These are phyloP conservation scores for Eubucco bourcierii DNA, from an alignment of 2,113 vertebrate species.

Conservation along the genomic window DNA sequence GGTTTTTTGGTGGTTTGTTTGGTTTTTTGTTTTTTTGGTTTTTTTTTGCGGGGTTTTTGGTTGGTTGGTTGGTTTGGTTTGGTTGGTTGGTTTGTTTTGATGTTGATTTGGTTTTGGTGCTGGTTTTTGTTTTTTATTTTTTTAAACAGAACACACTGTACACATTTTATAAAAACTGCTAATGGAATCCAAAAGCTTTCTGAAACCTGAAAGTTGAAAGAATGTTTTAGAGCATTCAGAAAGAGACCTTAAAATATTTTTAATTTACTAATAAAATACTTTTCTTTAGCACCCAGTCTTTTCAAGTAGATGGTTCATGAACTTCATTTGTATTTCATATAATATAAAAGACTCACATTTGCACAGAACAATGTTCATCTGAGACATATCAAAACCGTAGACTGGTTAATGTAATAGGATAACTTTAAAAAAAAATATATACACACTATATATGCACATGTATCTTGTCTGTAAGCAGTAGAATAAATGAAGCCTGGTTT, in stretches of 20 bases:
- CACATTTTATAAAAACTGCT: not conserved
- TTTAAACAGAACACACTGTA: not conserved
- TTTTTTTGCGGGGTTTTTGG: no score
- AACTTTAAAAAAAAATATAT: not conserved
- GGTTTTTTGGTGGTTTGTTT: not conserved
- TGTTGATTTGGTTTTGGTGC: not conserved
- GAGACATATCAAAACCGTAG: not conserved
- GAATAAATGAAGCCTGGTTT: not conserved
- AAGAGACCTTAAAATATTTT: slow-evolving; percentile 17
- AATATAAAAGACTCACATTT: not conserved
- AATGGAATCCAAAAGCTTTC: not conserved
- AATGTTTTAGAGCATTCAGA: not conserved
- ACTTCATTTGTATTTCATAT: not conserved
- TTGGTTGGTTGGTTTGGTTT: no score
- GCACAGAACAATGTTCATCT: not conserved
- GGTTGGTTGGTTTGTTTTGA: no score
- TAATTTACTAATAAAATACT: not conserved
- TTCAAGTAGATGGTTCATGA: not conserved
- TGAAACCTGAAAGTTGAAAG: slow-evolving; percentile 1
- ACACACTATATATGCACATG: not conserved
- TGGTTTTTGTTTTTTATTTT: no score
- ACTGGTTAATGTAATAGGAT: not conserved
- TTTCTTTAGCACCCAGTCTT: not conserved
- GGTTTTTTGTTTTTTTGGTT: no score
- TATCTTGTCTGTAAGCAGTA: not conserved